Evolutionary conservation across 2,797 vertebrate species (phyloP).

Genomic region (Chrysocyon brachyurus): DNA sequence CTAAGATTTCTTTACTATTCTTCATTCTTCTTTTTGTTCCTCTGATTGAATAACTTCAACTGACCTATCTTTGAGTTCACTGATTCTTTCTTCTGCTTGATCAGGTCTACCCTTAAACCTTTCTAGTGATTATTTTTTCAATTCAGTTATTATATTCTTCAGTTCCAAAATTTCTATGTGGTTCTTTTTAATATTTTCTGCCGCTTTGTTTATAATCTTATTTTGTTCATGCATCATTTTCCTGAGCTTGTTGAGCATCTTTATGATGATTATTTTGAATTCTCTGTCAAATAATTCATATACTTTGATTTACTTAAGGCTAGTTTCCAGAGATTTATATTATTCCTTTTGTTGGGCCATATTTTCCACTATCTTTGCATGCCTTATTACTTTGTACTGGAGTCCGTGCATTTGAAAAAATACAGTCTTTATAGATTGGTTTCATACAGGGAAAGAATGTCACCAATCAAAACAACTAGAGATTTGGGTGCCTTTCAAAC

Average conservation of each 20-base stretch:
- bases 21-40: background rate
- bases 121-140: background rate
- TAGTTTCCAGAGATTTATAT: background rate
- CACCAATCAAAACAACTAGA: background rate
- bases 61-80: background rate
- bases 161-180: background rate
- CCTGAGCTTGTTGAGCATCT: background rate
- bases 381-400: background rate
- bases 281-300: background rate
- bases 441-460: background rate
- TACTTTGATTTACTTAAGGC: background rate
- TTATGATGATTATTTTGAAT: background rate
- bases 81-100: background rate
- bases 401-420: background rate
- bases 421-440: background rate
- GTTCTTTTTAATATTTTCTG: background rate
- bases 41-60: background rate
- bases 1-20: background rate
- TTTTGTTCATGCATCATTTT: background rate
- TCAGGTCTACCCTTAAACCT: background rate
- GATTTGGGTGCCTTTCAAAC: background rate
- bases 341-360: background rate
- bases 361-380: background rate
- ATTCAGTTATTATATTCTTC: background rate
- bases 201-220: background rate